These are phyloP conservation scores for Etheostoma cragini DNA, from an alignment of 2,113 vertebrate species.

Conservation along the genomic window DNA sequence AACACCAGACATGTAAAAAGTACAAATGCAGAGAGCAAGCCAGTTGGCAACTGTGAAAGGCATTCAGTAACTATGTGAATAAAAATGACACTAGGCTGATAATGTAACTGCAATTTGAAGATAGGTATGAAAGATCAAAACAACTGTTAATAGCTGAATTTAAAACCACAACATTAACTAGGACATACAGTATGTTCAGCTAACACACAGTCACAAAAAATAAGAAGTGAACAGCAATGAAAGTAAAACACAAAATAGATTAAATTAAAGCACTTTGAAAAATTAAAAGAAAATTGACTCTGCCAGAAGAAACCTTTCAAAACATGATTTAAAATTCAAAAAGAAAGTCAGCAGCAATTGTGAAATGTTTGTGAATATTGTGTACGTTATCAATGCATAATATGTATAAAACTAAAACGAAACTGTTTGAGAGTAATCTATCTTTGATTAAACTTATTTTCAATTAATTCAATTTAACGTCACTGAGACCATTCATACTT, in stretches of 20 bases:
- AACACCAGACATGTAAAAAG: neutral
- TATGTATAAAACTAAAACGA: too few relatives aligned
- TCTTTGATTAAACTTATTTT: neutral
- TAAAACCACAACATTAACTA: neutral
- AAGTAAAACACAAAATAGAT: neutral
- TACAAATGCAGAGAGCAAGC: neutral
- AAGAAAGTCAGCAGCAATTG: neutral
- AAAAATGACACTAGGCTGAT: neutral
- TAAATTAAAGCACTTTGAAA: neutral
- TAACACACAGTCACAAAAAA: neutral
- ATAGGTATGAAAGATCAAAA: neutral
- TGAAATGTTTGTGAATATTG: too few relatives aligned
- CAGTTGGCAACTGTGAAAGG: neutral
- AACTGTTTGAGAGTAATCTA: neutral
- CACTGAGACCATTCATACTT: neutral
- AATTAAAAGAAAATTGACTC: too few relatives aligned
- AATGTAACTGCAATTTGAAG: neutral
- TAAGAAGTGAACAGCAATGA: neutral
- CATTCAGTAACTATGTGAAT: neutral
- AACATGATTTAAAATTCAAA: neutral
- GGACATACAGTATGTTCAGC: too few relatives aligned
- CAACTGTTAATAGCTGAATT: neutral
- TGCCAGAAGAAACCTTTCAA: neutral
- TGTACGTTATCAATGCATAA: too few relatives aligned
- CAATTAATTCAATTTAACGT: too few relatives aligned